These are phyloP conservation scores for Crocallis elinguaria DNA, from an alignment of 2,888 invertebrate genomes.

Conservation along the genomic window DNA sequence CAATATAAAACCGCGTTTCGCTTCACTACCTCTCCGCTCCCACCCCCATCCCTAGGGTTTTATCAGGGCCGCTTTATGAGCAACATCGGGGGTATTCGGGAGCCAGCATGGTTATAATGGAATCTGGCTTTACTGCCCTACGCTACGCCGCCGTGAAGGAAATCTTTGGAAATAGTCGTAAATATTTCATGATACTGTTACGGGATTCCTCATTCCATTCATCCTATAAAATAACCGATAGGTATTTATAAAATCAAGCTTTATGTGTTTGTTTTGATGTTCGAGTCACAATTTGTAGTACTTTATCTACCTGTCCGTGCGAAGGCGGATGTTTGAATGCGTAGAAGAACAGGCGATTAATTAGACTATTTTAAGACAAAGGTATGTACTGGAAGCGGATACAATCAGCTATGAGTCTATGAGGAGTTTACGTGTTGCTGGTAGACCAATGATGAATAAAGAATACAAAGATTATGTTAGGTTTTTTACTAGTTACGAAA, in stretches of 20 bases:
- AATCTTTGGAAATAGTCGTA: constrained; percentile 56
- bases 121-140: constrained; percentile 61
- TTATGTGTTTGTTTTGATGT: constrained; percentile 30
- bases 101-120: constrained; percentile 62
- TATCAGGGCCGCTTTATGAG: constrained; percentile 65
- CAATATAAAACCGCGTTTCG: constrained; percentile 33
- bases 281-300: neutral
- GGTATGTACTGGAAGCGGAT: neutral
- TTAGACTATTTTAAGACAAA: neutral
- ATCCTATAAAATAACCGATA: constrained; percentile 37
- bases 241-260: constrained; percentile 28
- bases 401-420: neutral
- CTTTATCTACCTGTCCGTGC: constrained; percentile 16
- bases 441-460: too few relatives aligned
- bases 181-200: constrained; percentile 57
- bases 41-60: constrained; percentile 55
- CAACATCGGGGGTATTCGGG: constrained; percentile 51
- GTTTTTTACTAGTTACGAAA: too few relatives aligned
- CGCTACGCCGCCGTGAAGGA: constrained; percentile 42
- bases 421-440: too few relatives aligned
- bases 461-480: too few relatives aligned
- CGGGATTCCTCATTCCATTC: constrained; percentile 44
- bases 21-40: constrained; percentile 34
- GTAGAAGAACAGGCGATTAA: constrained; percentile 2
- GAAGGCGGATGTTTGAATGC: constrained; percentile 17